Evolutionary conservation across 2,113 vertebrate species (phyloP), one percentile per base, ranked within the genome.

Genomic region (Phoxinus phoxinus): DNA sequence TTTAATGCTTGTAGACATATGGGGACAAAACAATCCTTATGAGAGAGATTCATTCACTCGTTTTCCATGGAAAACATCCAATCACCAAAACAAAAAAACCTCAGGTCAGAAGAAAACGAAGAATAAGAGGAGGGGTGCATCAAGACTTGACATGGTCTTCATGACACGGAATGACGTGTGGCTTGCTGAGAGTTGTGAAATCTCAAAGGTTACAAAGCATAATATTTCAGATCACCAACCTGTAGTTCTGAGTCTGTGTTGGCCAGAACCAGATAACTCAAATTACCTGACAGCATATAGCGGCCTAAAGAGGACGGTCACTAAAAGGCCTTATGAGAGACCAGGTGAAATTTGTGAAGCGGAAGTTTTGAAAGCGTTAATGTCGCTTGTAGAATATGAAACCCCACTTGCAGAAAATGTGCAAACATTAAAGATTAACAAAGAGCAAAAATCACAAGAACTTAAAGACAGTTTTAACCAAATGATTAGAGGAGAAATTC

Each of bases 91-190:
- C 3, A 48, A 27, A 27, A 75, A 75, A 48, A 4, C 23, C 27
- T 48, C n/a, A n/a, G 15, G 6, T 3, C n/a, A 48, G 72, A 48
- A 48, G 44, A 19, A 19, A 75, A 51, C 51, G 0, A 56, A 7
- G 51, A 48, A 48, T 3, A 41, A 73, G 21, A 44, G 21, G 1
- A 30, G 3, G 10, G 65, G 61, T 37, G 48, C 13, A 19, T 86
- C 87, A 12, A 83, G 85, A 44, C 27, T 87, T 46, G 88, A 89
- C 32, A 89, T 86, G 83, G 27, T 89, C 59, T 72, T 86, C 30
- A 85, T 85, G 72, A 21, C n/a, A 2, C 63, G 48, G 12, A 21
- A 78, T 44, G 44, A 81, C 89, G 91, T 93, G 87, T 89, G 91
- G 90, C 11, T 15, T 12, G 65, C 46, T 10, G 3, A 41, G 15